Base-by-base conservation (phyloP, 2,888 invertebrate genomes). In the Eupeodes luniger region DNA sequence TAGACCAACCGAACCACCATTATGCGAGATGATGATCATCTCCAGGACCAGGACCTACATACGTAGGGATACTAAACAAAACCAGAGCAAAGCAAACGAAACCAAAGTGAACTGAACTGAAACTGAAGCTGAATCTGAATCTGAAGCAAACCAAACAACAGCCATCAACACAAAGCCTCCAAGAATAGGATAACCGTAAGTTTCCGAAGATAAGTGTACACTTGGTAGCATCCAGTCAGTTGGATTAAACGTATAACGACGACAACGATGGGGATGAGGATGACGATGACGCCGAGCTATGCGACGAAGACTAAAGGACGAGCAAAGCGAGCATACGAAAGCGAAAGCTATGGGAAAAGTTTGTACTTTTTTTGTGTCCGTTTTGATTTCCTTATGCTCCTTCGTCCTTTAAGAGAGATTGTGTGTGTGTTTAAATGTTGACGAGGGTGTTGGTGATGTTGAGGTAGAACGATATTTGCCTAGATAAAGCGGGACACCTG, bases 161-260 rank as follows among this genome's bases (percentile, higher is more conserved):
- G 76, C 76, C 64, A 78, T 72, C 74, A 75, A n/a, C 82, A 51
- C 70, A 70, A 70, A 85, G 69, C 81, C 69, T 66, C 78, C 57
- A 82, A 79, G 83, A 83, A 79, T 79, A 69, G 81, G 66, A 87
- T 87, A 80, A 75, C 69, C 70, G 70, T 76, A 87, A 83, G 83
- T 83, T 83, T 55, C 61, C 62, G 64, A 59, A 75, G 70, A 76
- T 81, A 85, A 72, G 85, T 66, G 76, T 81, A 61, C 75, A 76
- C 64, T 70, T 74, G 75, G 49, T 53, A 75, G 69, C 55, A 70
- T 70, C 69, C 69, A 70, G 69, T 70, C 53, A 70, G 70, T 70
- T 70, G 55, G 70, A 70, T 70, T 70, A 70, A 70, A 44, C 40
- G 49, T 49, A 27, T 27, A 66, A 66, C 53, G 70, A 70, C 53